Base-by-base conservation (phyloP, 2,113 vertebrate species). In the Syngnathus typhle region DNA sequence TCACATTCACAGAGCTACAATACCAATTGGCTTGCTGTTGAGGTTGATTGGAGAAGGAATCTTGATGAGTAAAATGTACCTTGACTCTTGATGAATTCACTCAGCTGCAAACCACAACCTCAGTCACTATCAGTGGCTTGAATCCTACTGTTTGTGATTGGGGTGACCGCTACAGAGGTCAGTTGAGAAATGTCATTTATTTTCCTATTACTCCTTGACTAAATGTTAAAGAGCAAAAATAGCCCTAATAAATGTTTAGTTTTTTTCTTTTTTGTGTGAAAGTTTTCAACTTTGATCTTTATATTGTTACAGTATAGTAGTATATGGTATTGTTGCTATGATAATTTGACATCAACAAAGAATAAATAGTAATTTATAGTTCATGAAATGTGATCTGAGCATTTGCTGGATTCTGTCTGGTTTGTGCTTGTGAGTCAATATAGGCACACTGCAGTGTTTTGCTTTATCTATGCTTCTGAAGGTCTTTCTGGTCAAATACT, bases 1-100 rank as follows among this genome's bases (percentile, higher is more conserved):
- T 71, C 81, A 85, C 75, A 82, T 73, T 81, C 55, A 76, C 64
- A 59, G 60, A 61, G 38, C 54, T 71, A 69, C 75, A 86, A 75
- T 62, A 81, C 73, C 80, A 83, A 85, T 84, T 71, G 72, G 68
- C 60, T 76, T 73, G 71, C 70, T 80, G 79, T 85, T 84, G 67
- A 75, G 68, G 82, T 73, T 72, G 76, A 87, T 80, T 74, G 82
- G 70, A 82, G 70, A 72, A 75, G 74, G 75, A 73, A 76, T 84
- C 80, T 65, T 79, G 76, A 86, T 84, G 64, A 88, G 84, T 79
- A 64, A 84, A 89, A 89, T 84, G 73, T 67, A 81, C 77, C 79
- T 81, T 77, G 84, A 89, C 82, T 84, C 72, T 72, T 87, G 85
- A 90, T 89, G 74, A 90, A 89, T 84, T 75, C 68, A 82, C 81